These are phyloP conservation scores for Hypsibius dujardini DNA, from an alignment of 1,140 invertebrate genomes.

Conservation along the genomic window DNA sequence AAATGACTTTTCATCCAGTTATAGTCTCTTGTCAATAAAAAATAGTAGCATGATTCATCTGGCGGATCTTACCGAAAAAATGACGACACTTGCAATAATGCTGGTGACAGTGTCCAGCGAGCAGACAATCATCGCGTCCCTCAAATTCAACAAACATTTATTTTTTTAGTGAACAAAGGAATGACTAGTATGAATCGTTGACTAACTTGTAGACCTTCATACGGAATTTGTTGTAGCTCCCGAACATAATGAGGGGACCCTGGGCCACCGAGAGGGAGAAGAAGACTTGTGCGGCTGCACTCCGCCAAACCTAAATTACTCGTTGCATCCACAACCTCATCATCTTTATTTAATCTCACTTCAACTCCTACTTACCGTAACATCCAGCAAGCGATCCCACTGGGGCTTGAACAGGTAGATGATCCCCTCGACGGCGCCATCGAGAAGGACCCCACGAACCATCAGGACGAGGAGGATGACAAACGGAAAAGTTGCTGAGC, in stretches of 20 bases:
- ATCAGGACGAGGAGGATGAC: constrained; percentile 75
- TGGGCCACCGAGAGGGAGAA: constrained; percentile 60
- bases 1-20: too few relatives aligned
- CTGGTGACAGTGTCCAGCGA: constrained; percentile 46
- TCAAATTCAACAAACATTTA: constrained; percentile 21
- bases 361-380: constrained; percentile 2
- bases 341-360: constrained; percentile 15
- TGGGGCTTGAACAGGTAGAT: constrained; percentile 37
- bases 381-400: constrained; percentile 45
- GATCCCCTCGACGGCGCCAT: constrained; percentile 61
- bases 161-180: too few relatives aligned
- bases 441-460: constrained; percentile 65
- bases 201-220: constrained; percentile 63
- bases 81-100: constrained; percentile 62
- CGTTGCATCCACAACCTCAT: not conserved
- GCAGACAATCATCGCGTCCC: constrained; percentile 38
- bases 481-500: constrained; percentile 81
- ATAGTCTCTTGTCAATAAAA: too few relatives aligned
- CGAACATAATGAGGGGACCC: constrained; percentile 57
- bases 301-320: constrained; percentile 55
- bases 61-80: constrained; percentile 48
- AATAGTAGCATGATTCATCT: too few relatives aligned
- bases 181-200: too few relatives aligned
- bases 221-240: constrained; percentile 60
- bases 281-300: constrained; percentile 64